Base-by-base conservation (phyloP, 2,113 vertebrate genomes). In the Aleadryas rufinucha region DNA sequence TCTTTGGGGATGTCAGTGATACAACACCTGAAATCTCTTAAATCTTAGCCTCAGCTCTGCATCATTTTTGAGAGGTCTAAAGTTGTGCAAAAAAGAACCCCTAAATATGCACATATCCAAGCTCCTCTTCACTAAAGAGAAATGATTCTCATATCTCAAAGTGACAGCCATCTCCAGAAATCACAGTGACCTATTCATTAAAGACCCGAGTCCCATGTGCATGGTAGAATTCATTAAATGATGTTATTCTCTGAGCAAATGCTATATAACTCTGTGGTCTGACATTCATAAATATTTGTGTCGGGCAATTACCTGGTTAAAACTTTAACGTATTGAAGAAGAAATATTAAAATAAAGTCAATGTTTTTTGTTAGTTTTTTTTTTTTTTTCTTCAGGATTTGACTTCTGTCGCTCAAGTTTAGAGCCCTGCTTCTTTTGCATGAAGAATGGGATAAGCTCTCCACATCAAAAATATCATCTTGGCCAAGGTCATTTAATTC, bases 401-500 rank as follows among this genome's bases (percentile, higher is more conserved):
- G 23, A 71, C 60, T 95, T 93, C 74, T 87, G 79, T 82, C 92
- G 84, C 42, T 93, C 42, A 92, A 56, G 22, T 96, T 91, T 71
- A 86, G n/a, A 95, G n/a, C 13, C 17, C 21, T 37, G 13, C 13
- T 85, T 89, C n/a, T 78, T 91, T 92, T 91, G 35, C 96, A 92
- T 95, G 71, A 94, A 84, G 72, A 95, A 96, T 71, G 57, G 56
- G 15, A 68, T 87, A 84, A 49, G 52, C 13, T 90, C 16, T 80
- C 27, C 63, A 75, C 68, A 91, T 90, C 79, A 95, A 97, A 97
- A 93, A 92, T 84, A 97, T 72, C 80, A 70, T 94, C 81, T 91
- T 75, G 52, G 87, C 61, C 92, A 95, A 97, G 95, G 95, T 97
- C 95, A 94, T 95, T 96, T 97, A 90, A 97, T 96, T 95, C 60